Conservation (phyloP, 1,140 invertebrate species). For the Bombus superbus region DNA sequence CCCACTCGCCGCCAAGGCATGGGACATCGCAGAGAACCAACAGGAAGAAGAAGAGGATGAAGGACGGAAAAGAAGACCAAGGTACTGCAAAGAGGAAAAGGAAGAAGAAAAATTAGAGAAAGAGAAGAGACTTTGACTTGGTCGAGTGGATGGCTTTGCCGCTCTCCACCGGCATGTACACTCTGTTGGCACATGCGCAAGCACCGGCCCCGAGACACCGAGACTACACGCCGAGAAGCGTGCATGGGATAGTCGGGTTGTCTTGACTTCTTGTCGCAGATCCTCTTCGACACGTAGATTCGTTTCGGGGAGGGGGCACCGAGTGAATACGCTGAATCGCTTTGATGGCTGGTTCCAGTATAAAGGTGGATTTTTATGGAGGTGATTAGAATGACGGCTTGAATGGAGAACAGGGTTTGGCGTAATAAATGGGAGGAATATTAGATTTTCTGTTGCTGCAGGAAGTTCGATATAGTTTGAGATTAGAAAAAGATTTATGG, state of each 20-base stretch:
- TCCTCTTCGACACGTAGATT: slow-evolving; percentile 9
- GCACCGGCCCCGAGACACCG: slow-evolving; percentile 24
- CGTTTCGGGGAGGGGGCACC: not conserved
- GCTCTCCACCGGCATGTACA: slow-evolving; percentile 28
- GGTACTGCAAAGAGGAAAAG: not conserved
- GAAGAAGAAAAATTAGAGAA: not conserved
- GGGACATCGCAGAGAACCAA: slow-evolving; percentile 10
- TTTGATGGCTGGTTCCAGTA: too few species aligned
- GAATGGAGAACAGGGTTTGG: not conserved
- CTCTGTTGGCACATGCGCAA: slow-evolving; percentile 35
- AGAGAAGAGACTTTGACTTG: slow-evolving; percentile 34
- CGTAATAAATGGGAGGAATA: not conserved
- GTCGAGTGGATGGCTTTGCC: slow-evolving; percentile 58
- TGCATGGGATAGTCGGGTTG: not conserved
- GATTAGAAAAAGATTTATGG: not conserved
- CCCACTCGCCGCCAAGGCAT: slow-evolving; percentile 52
- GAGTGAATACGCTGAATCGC: not conserved
- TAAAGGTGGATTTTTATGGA: not conserved
- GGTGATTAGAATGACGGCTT: not conserved
- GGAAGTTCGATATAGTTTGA: not conserved
- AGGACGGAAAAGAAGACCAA: not conserved
- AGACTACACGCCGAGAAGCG: slow-evolving; percentile 32
- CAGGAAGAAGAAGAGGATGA: slow-evolving; percentile 17
- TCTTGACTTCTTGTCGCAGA: slow-evolving; percentile 2
- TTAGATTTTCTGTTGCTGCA: not conserved